Percentiles rank a stretch among this genome's conserved stretches.
phyloP scores from a whole-genome alignment of 2,113 vertebrate genomes.

The Prochilodus magdalenae region DNA sequence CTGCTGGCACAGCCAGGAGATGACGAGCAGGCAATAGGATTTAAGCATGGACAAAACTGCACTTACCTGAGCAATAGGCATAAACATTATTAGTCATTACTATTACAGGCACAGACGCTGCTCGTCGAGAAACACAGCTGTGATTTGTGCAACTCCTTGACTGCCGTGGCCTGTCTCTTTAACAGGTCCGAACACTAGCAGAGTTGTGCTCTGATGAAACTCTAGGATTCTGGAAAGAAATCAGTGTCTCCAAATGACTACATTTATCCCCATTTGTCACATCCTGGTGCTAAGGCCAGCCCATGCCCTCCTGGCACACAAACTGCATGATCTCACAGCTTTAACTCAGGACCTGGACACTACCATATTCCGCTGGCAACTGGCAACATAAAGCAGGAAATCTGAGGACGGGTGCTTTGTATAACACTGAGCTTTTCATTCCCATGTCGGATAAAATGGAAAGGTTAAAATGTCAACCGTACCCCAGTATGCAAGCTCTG shows the following conservation, averaged over 20 bases:
- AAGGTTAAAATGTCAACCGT: conserved; percentile 47
- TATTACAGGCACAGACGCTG: conserved; percentile 37
- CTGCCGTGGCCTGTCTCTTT: conserved; percentile 26
- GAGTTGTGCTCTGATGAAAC: background rate
- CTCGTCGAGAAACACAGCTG: conserved; percentile 16
- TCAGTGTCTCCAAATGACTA: background rate
- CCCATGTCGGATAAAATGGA: conserved; percentile 18
- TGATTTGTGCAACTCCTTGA: conserved; percentile 27
- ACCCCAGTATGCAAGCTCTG: conserved; percentile 22
- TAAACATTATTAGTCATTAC: conserved; percentile 53
- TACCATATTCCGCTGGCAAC: background rate
- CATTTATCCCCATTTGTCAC: background rate
- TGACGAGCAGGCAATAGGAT: conserved; percentile 29
- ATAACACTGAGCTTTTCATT: conserved; percentile 2
- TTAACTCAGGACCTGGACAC: background rate
- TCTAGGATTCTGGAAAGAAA: background rate
- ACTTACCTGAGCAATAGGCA: conserved; percentile 39
- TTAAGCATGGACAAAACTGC: conserved; percentile 31
- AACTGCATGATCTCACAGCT: background rate
- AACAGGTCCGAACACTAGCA: background rate
- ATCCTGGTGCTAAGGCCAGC: background rate
- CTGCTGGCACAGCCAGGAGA: conserved; percentile 38
- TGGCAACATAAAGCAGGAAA: background rate
- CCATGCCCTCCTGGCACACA: background rate
- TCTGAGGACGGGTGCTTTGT: background rate